These are phyloP conservation scores for Pachyuromys duprasi DNA, from an alignment of 2,797 vertebrate species.

Conservation along the genomic window DNA sequence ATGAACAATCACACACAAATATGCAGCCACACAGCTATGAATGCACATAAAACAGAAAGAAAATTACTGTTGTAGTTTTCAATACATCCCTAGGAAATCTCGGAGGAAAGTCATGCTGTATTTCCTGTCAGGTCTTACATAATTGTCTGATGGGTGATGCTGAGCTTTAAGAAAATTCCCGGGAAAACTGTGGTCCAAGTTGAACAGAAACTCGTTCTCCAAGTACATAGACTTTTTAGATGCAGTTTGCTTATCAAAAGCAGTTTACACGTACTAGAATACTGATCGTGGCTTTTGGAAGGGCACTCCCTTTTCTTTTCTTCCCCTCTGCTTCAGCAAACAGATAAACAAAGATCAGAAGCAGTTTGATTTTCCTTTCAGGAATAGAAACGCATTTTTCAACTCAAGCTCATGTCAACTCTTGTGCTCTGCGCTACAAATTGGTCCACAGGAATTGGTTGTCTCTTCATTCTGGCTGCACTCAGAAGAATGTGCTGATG, in stretches of 20 bases:
- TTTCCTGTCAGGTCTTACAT: not conserved
- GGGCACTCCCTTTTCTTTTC: not conserved
- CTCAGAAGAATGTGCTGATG: slow-evolving; percentile 12
- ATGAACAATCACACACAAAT: not conserved
- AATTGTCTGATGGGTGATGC: not conserved
- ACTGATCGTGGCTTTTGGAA: not conserved
- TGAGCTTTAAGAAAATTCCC: not conserved
- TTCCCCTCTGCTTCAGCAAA: not conserved
- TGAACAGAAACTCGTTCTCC: not conserved
- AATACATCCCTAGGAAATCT: not conserved
- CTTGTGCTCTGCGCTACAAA: not conserved
- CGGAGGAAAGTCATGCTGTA: not conserved
- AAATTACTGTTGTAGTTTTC: not conserved
- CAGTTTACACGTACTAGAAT: not conserved
- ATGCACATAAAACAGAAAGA: not conserved
- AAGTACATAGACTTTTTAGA: not conserved
- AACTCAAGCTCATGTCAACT: not conserved
- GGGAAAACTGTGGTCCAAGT: not conserved
- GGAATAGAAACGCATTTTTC: slow-evolving; percentile 9
- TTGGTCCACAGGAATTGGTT: not conserved
- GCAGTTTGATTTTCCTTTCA: slow-evolving; percentile 11
- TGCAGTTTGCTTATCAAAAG: not conserved
- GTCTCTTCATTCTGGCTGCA: not conserved
- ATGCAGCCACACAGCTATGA: not conserved
- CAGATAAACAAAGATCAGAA: not conserved